Conservation (phyloP, 1,140 invertebrate genomes). For the Zaprionus inermis region DNA sequence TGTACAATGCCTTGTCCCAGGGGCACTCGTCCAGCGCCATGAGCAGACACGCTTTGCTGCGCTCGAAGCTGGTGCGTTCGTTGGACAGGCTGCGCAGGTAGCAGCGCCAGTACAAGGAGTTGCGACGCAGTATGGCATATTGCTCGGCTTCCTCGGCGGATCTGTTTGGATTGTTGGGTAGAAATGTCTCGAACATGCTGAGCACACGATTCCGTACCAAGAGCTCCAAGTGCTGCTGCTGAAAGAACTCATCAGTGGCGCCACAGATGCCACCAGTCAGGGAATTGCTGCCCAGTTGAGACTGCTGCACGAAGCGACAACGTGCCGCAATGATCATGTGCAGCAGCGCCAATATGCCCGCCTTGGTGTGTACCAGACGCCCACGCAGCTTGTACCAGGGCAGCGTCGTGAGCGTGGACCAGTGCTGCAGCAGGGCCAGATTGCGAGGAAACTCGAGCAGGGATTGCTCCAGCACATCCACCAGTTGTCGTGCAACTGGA, state of each 20-base stretch:
- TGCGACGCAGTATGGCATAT: conserved; percentile 50
- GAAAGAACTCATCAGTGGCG: not conserved
- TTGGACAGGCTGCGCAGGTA: conserved; percentile 69
- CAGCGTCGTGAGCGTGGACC: conserved; percentile 42
- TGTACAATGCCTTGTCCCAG: conserved; percentile 88
- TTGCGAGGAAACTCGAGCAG: conserved; percentile 86
- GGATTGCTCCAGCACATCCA: conserved; percentile 71
- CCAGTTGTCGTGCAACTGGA: conserved; percentile 56
- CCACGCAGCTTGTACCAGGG: conserved; percentile 66
- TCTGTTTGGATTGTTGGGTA: conserved; percentile 54
- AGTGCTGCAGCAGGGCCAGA: conserved; percentile 84
- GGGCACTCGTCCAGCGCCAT: conserved; percentile 87
- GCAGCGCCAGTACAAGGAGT: conserved; percentile 81
- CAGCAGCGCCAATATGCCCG: conserved; percentile 59
- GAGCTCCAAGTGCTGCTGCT: conserved; percentile 10
- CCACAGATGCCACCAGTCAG: too few species aligned
- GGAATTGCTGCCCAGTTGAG: not conserved
- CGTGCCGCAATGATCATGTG: conserved; percentile 61
- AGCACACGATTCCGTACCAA: conserved; percentile 69
- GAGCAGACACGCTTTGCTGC: conserved; percentile 85
- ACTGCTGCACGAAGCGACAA: conserved; percentile 45
- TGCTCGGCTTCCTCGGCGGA: conserved; percentile 40
- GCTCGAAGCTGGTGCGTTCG: conserved; percentile 58
- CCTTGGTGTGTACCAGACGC: conserved; percentile 45
- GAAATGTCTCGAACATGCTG: conserved; percentile 68